These are phyloP conservation scores for Protodeltote pygarga DNA, from an alignment of 2,888 invertebrate species.

Conservation along the genomic window DNA sequence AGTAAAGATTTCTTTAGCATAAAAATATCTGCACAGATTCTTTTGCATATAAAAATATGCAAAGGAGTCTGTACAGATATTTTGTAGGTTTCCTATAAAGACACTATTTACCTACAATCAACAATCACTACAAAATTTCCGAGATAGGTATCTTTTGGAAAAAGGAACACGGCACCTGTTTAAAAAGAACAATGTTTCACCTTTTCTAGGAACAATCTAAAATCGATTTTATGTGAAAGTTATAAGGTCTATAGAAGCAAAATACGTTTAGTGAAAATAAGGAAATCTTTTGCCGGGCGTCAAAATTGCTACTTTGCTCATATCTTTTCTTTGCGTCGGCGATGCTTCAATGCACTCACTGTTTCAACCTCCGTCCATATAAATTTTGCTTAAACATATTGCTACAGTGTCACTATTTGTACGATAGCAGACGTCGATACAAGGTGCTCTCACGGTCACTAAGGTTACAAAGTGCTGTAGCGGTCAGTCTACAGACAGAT, in stretches of 20 bases:
- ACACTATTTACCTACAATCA: conserved; percentile 4
- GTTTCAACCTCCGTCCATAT: conserved; percentile 62
- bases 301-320: conserved; percentile 79
- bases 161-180: conserved; percentile 67
- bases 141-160: conserved; percentile 48
- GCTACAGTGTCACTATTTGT: too few relatives aligned
- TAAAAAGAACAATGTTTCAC: conserved; percentile 52
- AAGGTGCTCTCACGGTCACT: too few relatives aligned
- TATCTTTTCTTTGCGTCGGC: conserved; percentile 67
- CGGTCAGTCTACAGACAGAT: too few relatives aligned
- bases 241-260: conserved; percentile 43
- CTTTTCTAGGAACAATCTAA: conserved; percentile 12
- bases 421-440: too few relatives aligned
- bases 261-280: conserved; percentile 49
- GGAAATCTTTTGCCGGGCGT: conserved; percentile 66
- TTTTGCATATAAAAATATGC: too few relatives aligned
- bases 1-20: too few relatives aligned
- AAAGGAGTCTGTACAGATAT: too few relatives aligned
- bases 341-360: conserved; percentile 68
- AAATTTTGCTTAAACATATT: conserved; percentile 46
- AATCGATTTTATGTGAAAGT: conserved; percentile 18
- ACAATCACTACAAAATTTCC: conserved; percentile 23
- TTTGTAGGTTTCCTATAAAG: too few relatives aligned
- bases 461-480: too few relatives aligned
- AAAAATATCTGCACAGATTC: too few relatives aligned